Conservation (phyloP, 2,888 invertebrate genomes). For the Luperina nickerlii region DNA sequence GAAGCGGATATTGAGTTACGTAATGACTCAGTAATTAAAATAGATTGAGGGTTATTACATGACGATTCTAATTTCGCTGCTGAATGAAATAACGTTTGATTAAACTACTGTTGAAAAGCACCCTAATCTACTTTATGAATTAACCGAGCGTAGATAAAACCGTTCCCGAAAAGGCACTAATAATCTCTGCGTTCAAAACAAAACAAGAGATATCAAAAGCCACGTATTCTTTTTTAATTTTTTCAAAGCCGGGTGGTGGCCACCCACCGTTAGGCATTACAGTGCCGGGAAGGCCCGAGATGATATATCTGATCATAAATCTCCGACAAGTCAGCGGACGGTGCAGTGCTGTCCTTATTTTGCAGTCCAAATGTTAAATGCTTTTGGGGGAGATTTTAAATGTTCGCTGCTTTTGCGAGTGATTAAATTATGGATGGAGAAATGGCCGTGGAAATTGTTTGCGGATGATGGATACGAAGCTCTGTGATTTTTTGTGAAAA, state of each 20-base stretch:
- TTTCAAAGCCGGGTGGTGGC: constrained; percentile 34
- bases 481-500: constrained; percentile 50
- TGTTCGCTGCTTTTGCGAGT: constrained; percentile 45
- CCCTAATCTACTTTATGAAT: constrained; percentile 31
- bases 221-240: constrained; percentile 61
- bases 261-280: constrained; percentile 49
- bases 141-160: background rate
- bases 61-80: constrained; percentile 31
- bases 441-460: constrained; percentile 55
- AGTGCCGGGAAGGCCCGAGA: constrained; percentile 73
- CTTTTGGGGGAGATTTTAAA: constrained; percentile 62
- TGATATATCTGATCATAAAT: constrained; percentile 87
- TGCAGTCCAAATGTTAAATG: constrained; percentile 63
- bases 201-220: constrained; percentile 27
- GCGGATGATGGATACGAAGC: constrained; percentile 49
- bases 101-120: constrained; percentile 10
- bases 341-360: constrained; percentile 61
- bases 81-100: constrained; percentile 36
- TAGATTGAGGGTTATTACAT: constrained; percentile 39
- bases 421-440: constrained; percentile 58
- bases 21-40: constrained; percentile 42
- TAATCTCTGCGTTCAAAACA: constrained; percentile 20
- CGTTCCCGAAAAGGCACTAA: background rate
- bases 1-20: constrained; percentile 32
- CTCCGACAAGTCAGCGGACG: constrained; percentile 76